Evolutionary conservation across 2,888 invertebrate species (phyloP).

Genomic region (Flabesymbios commensalis): DNA sequence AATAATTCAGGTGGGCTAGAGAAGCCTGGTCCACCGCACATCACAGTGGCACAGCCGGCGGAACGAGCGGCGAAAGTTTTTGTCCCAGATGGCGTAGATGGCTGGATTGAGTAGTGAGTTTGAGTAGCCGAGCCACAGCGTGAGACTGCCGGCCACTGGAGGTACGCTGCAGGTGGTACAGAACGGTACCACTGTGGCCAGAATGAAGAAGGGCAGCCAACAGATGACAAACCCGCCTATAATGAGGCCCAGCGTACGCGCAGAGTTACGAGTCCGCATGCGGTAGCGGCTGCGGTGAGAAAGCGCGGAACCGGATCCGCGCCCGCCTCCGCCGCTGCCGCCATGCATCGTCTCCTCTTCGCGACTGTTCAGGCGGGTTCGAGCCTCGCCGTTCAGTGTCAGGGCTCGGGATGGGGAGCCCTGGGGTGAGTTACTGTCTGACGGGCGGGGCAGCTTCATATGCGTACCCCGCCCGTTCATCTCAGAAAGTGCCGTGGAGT

Average conservation of each 20-base stretch:
- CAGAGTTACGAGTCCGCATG: slow-evolving; percentile 29
- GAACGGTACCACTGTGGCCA: slow-evolving; percentile 52
- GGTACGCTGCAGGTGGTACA: slow-evolving; percentile 30
- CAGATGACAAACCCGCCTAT: slow-evolving; percentile 57
- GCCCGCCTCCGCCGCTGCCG: neutral
- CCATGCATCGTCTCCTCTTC: neutral
- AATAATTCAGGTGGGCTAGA: too few species aligned
- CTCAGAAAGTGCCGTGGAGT: slow-evolving; percentile 22
- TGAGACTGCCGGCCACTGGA: slow-evolving; percentile 42
- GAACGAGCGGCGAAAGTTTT: slow-evolving; percentile 35
- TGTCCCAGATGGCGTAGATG: slow-evolving; percentile 40
- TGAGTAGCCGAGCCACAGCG: slow-evolving; percentile 60
- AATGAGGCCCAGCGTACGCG: slow-evolving; percentile 35
- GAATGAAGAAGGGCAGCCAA: slow-evolving; percentile 60
- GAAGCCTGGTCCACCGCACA: slow-evolving; percentile 14
- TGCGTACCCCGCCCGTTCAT: slow-evolving; percentile 14
- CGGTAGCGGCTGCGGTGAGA: neutral
- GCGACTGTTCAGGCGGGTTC: neutral
- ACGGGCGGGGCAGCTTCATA: neutral
- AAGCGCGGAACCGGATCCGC: neutral
- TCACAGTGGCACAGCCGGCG: slow-evolving; percentile 26
- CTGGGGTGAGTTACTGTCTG: slow-evolving; percentile 3
- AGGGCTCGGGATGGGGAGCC: neutral
- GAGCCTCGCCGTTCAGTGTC: neutral
- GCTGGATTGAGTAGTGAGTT: slow-evolving; percentile 46